Evolutionary conservation across 2,797 vertebrate genomes (phyloP), one percentile per base, ranked within the genome.

Genomic region (Sus cebifrons): DNA sequence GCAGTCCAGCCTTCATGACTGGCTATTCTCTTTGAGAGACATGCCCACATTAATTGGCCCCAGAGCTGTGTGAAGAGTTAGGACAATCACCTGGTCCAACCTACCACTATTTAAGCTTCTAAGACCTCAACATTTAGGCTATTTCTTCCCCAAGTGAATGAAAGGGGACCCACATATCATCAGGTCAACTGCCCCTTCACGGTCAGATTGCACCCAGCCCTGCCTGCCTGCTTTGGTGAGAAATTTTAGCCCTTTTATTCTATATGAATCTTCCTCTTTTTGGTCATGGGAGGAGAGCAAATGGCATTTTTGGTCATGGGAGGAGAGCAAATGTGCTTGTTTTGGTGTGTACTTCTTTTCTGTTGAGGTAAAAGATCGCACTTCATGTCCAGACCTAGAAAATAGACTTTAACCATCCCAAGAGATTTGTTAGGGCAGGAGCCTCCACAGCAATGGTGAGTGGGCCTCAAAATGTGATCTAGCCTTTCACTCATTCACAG

Each of bases 381-480:
- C 40, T 88, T 92, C 17, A 70, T 65, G 90, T 97, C 60, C 18
- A 44, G 36, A 36, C 49, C 70, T 68, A 58, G 62, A 54, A 65
- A 88, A 78, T 10, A 5, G 25, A 36, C 64, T 5, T 67, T 12
- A 65, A 21, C 21, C 32, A 86, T 40, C 13, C 23, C 44, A 36
- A 86, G 56, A 95, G 75, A 81, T 65, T 21, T 25, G 20, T 0
- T 52, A 13, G 84, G 79, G 1, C 23, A 32, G n/a, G 54, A 8
- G 11, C 13, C 40, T 44, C 52, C 1, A 5, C 56, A 68, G 27
- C 49, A 16, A 2, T 68, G 32, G 52, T 9, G 52, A 75, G 18
- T 56, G 15, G 81, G 18, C 54, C 29, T 83, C 52, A 68, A 40
- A 12, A 2, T 32, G 20, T 62, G 20, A 52, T 11, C 20, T 29